These are phyloP conservation scores for Rhynchotus rufescens DNA, from an alignment of 2,797 vertebrate species.

Conservation along the genomic window DNA sequence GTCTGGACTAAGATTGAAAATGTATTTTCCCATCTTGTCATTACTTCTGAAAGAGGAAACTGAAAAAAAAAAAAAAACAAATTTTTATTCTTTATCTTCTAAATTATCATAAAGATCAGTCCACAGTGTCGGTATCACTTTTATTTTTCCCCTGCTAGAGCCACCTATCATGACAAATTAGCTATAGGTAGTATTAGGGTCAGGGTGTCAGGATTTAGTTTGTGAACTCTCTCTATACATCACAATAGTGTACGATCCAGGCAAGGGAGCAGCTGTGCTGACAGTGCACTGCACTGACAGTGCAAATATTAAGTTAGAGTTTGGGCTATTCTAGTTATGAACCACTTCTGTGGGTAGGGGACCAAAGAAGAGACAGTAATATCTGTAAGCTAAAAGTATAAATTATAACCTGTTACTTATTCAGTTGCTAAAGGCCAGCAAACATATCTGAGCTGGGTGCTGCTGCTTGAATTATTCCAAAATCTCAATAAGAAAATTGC, in stretches of 20 bases:
- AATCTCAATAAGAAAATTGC: background rate
- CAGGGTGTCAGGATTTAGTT: background rate
- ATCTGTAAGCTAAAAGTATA: background rate
- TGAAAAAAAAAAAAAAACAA: background rate
- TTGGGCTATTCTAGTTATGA: background rate
- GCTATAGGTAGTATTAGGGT: background rate
- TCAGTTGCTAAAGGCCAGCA: background rate
- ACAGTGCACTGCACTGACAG: background rate
- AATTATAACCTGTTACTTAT: background rate
- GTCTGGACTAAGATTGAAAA: background rate
- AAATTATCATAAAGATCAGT: background rate
- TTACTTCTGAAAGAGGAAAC: background rate
- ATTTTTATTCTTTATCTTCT: background rate
- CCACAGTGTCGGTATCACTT: background rate
- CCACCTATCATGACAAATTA: conserved; percentile 7
- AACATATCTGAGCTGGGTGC: no score
- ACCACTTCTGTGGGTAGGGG: background rate
- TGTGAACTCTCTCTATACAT: background rate
- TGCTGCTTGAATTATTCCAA: background rate
- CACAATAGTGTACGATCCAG: background rate
- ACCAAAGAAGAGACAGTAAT: background rate
- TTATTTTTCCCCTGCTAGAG: background rate
- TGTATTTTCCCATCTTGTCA: background rate
- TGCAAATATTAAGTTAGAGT: background rate
- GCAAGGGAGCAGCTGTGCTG: background rate